Conservation (phyloP, 2,797 vertebrate species). For the Enteromius mattozi region DNA sequence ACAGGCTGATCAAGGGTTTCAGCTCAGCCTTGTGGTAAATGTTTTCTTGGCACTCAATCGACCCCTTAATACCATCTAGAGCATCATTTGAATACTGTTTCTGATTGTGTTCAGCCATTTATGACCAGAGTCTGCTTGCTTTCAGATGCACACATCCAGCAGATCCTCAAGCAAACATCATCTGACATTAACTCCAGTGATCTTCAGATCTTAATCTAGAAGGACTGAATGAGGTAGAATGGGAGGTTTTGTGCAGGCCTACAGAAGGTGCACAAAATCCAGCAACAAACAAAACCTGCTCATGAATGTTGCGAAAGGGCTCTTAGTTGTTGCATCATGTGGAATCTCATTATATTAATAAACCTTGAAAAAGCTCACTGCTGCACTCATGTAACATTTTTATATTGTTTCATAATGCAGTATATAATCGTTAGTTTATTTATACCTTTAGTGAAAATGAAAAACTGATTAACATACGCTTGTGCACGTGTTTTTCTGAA, state of each 20-base stretch:
- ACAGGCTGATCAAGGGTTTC: not conserved
- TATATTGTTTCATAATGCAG: not conserved
- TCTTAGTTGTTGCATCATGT: slow-evolving; percentile 18
- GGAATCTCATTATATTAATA: slow-evolving; percentile 26
- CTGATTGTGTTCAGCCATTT: not conserved
- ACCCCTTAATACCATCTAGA: not conserved
- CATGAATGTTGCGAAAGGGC: slow-evolving; percentile 22
- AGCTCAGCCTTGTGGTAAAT: not conserved
- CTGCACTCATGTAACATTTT: slow-evolving; percentile 5
- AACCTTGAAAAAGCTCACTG: slow-evolving; percentile 3
- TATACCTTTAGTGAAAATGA: not conserved
- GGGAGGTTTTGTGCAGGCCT: not conserved
- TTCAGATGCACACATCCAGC: slow-evolving; percentile 9
- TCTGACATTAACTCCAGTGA: slow-evolving; percentile 13
- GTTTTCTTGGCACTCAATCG: not conserved
- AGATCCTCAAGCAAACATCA: slow-evolving; percentile 12
- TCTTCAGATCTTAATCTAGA: slow-evolving; percentile 28
- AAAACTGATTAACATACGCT: not conserved
- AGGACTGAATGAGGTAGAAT: slow-evolving; percentile 30
- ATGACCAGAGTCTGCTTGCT: not conserved
- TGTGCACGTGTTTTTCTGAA: not conserved
- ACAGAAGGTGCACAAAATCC: not conserved
- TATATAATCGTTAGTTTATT: not conserved
- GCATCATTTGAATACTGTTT: slow-evolving; percentile 6
- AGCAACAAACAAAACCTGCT: slow-evolving; percentile 11